Evolutionary conservation across 2,113 vertebrate species (phyloP).

Genomic region (Sporophila hypoxantha): DNA sequence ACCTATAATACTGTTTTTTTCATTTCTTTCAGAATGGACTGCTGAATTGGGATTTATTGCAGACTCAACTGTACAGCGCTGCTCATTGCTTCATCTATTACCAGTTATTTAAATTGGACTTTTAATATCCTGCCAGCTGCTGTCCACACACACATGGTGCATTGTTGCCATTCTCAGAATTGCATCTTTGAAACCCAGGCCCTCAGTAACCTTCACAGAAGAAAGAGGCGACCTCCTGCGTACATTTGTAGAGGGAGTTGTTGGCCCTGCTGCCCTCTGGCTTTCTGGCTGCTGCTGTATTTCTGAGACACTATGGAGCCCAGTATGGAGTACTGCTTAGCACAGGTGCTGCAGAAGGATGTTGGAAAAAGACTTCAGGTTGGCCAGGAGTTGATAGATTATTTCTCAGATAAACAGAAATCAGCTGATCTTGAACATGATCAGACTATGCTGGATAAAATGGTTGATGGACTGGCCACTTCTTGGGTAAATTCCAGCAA

Average conservation of each 20-base stretch:
- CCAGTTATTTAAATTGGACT: conserved; percentile 83
- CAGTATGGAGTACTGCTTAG: conserved; percentile 91
- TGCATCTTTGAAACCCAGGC: conserved; percentile 79
- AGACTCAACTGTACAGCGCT: conserved; percentile 64
- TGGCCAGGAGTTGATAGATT: conserved; percentile 93
- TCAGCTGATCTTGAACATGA: conserved; percentile 93
- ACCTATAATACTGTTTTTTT: conserved; percentile 47
- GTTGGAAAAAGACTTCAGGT: conserved; percentile 91
- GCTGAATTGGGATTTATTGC: conserved; percentile 79
- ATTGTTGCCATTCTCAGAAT: conserved; percentile 93
- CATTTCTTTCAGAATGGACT: conserved; percentile 72
- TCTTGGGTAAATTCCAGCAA: conserved; percentile 98
- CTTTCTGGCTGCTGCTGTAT: conserved; percentile 61
- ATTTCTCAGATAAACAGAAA: conserved; percentile 89
- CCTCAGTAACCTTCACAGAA: conserved; percentile 75
- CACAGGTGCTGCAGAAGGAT: conserved; percentile 93
- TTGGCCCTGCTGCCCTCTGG: conserved; percentile 65
- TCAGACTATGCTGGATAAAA: conserved; percentile 92
- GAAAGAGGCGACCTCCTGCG: conserved; percentile 66
- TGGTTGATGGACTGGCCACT: conserved; percentile 92
- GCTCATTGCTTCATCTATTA: conserved; percentile 68
- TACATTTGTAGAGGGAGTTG: conserved; percentile 57
- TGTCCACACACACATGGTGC: conserved; percentile 94
- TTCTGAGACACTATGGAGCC: conserved; percentile 80
- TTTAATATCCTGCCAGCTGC: conserved; percentile 90